phyloP scores from a whole-genome alignment of 2,888 invertebrate species.

The Notodonta ziczac region DNA sequence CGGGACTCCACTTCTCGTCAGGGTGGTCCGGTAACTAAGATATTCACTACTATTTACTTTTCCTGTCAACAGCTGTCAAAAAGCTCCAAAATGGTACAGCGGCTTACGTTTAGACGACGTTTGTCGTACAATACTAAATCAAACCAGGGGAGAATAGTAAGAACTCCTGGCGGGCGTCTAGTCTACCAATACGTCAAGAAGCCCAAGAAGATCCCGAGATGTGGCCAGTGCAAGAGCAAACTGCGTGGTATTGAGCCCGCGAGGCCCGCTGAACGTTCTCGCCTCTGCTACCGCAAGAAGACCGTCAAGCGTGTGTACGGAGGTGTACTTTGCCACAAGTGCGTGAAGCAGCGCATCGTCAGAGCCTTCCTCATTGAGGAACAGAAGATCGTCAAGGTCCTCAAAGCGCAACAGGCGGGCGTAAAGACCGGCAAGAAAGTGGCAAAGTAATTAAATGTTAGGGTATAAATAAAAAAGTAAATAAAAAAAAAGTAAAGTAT shows the following conservation, averaged over 20 bases:
- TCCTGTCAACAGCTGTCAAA: too few relatives aligned
- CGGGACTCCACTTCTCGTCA: slow-evolving; percentile 25
- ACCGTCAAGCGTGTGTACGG: slow-evolving; percentile 99
- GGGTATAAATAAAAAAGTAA: slow-evolving; percentile 49
- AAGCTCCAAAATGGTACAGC: slow-evolving; percentile 92
- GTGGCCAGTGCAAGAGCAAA: slow-evolving; percentile 98
- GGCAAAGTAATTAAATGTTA: slow-evolving; percentile 72
- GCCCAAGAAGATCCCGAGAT: slow-evolving; percentile 97
- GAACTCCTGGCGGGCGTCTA: slow-evolving; percentile 98
- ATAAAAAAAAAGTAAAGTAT: too few relatives aligned
- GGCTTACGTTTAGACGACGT: slow-evolving; percentile 98
- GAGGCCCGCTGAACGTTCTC: slow-evolving; percentile 95
- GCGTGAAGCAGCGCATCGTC: slow-evolving; percentile 98
- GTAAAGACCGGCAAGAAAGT: slow-evolving; percentile 64
- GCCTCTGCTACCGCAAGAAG: slow-evolving; percentile 97
- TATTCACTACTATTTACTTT: slow-evolving; percentile 6
- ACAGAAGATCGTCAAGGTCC: slow-evolving; percentile 98
- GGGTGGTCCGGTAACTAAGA: not conserved
- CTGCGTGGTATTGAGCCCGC: slow-evolving; percentile 98
- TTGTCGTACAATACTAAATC: slow-evolving; percentile 99
- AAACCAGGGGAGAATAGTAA: slow-evolving; percentile 97
- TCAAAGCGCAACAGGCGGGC: slow-evolving; percentile 94
- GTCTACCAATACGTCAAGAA: slow-evolving; percentile 99
- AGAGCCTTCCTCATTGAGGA: slow-evolving; percentile 99
- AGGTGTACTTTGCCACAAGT: slow-evolving; percentile 98